Base-by-base conservation (phyloP, 2,113 vertebrate species). In the Aegotheles bennettii region DNA sequence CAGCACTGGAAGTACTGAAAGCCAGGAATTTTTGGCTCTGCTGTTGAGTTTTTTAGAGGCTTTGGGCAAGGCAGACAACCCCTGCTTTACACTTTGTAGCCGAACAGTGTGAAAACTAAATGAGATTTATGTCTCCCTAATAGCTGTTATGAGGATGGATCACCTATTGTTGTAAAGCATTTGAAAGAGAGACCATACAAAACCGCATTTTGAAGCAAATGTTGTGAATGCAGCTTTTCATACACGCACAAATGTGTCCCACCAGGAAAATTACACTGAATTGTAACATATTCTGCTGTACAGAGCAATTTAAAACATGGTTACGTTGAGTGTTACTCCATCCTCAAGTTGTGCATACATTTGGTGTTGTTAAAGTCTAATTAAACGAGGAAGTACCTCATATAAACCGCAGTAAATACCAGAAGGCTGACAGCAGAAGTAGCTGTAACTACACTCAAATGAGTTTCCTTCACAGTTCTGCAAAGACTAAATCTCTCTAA, bases 391-490 rank as follows among this genome's bases (percentile, higher is more conserved):
- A 61, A 85, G n/a, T 69, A 48, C 15, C 36, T 79, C 31, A 28
- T 42, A 74, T 53, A 90, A 88, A 94, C 75, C 85, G 50, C 75
- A 84, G 79, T 73, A 83, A 95, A 93, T 43, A 83, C 65, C 61
- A 31, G 60, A 73, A 24, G 79, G 11, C n/a, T 88, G 87, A 63
- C 82, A 90, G 86, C 90, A 84, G 59, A 89, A 90, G 42, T 31
- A 84, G 60, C 77, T 93, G 5, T 60, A 93, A 79, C 67, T 65
- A 35, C 61, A 79, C 70, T 81, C 59, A 43, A 20, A 69, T 35
- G 14, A 50, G 21, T 74, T 83, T 69, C 47, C 38, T 59, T 78
- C 60, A 19, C 64, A 54, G 38, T 54, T 87, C 43, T 67, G 25
- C 69, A 38, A 71, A 60, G 65, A 36, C 28, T 51, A 9, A 28